These are phyloP conservation scores for Halocynthia aurantium DNA, from an alignment of 23 tunicate species.

Conservation along the genomic window DNA sequence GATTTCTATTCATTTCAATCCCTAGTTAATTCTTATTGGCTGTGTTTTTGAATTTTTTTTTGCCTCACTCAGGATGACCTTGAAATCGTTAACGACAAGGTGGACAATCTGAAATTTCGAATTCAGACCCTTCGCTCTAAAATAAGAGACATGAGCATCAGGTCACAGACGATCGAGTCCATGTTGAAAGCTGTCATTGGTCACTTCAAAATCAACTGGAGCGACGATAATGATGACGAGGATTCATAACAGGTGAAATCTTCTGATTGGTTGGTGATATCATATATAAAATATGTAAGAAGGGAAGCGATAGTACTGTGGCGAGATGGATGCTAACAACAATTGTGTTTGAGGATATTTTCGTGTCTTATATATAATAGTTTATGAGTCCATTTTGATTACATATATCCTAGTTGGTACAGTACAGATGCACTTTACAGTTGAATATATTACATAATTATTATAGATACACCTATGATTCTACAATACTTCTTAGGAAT, in stretches of 20 bases:
- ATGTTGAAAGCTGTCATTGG: conserved; percentile 26
- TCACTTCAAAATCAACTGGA: conserved; percentile 30
- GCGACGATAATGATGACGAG: conserved; percentile 25
- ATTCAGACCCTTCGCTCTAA: conserved; percentile 8
- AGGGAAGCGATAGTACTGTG: too few relatives aligned
- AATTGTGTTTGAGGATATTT: too few relatives aligned
- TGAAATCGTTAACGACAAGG: conserved; percentile 5
- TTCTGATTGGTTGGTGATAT: too few relatives aligned
- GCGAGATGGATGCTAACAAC: too few relatives aligned
- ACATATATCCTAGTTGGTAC: too few relatives aligned
- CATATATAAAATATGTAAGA: too few relatives aligned
- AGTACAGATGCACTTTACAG: too few relatives aligned
- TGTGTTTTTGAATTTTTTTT: background rate
- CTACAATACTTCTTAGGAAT: too few relatives aligned
- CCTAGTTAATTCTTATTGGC: background rate
- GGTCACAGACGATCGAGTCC: conserved; percentile 18
- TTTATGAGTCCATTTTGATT: too few relatives aligned
- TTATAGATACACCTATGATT: too few relatives aligned
- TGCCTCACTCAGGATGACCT: conserved; percentile 5
- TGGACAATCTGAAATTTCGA: conserved; percentile 1
- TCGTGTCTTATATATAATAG: too few relatives aligned
- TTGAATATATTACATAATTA: too few relatives aligned
- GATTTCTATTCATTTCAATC: background rate
- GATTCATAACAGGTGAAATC: background rate
- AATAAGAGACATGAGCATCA: conserved; percentile 6